phyloP scores from a whole-genome alignment of 2,888 invertebrate species.

The Anaspis maculata region DNA sequence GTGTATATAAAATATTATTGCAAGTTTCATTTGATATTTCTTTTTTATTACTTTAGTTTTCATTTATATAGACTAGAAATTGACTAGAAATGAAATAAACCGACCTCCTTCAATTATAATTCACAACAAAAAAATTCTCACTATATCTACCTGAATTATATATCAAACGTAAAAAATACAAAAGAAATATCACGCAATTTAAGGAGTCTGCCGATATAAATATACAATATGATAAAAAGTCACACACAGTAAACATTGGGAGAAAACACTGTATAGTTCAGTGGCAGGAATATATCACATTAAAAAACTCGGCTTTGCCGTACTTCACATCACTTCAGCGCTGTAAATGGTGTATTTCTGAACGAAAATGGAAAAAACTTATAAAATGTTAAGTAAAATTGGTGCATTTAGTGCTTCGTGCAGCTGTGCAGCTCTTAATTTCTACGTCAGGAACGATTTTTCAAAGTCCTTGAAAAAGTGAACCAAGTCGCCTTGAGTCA shows the following conservation, averaged over 20 bases:
- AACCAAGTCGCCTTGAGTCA: constrained; percentile 1
- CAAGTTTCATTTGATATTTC: constrained; percentile 33
- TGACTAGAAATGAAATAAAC: constrained; percentile 19
- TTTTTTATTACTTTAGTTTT: constrained; percentile 33
- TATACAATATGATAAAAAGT: constrained; percentile 18
- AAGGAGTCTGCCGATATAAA: constrained; percentile 30
- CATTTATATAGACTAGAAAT: constrained; percentile 24
- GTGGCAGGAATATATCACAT: constrained; percentile 37
- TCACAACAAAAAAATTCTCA: no score
- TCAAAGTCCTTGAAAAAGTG: not conserved
- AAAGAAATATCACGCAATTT: constrained; percentile 15
- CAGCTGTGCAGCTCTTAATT: constrained; percentile 20
- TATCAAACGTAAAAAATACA: no score
- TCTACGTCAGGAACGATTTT: constrained; percentile 21
- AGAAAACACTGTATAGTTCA: constrained; percentile 13
- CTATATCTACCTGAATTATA: no score
- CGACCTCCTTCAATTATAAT: no score
- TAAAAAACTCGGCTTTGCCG: constrained; percentile 26
- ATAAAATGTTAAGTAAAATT: constrained; percentile 9
- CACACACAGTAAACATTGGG: constrained; percentile 22
- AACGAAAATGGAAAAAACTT: constrained; percentile 7
- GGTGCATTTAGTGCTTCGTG: constrained; percentile 24
- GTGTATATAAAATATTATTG: constrained; percentile 26
- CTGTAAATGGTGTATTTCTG: constrained; percentile 12
- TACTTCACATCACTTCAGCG: constrained; percentile 22